Evolutionary conservation across 2,113 vertebrate genomes (phyloP), one percentile per base, ranked within the genome.

Genomic region (Oreochromis aureus): DNA sequence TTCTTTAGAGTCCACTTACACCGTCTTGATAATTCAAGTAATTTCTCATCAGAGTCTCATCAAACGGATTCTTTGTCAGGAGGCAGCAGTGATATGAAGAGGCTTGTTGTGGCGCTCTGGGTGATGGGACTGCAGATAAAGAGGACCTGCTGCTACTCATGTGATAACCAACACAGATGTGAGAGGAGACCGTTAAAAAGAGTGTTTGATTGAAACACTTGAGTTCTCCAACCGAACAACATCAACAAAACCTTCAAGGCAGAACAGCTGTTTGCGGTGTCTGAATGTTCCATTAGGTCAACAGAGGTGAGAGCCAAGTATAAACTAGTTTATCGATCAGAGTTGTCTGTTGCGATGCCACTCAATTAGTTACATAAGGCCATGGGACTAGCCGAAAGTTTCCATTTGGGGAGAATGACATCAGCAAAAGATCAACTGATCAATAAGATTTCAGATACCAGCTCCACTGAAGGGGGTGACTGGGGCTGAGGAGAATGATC

Each of bases 361-460:
- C 36, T 80, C 59, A 16, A 63, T 82, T 24, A 63, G 55, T 85
- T 87, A 83, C 22, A 41, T 83, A 91, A 91, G 63, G 16, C 86
- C 83, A 84, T 4, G 80, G 18, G 55, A 56, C 46, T 12, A 44
- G 41, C 81, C 54, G 56, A 41, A 61, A 83, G 53, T 91, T 89
- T 91, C 86, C 59, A 84, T 44, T 88, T 34, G 22, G 66, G 66
- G 22, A 56, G 58, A 59, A 84, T 71, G 32, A 89, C 88, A 89
- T 89, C 53, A 93, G 85, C 82, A 81, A 82, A 86, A 73, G 53
- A 90, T 80, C 53, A 82, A 78, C 51, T 80, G 73, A 66, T 87
- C 84, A 81, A 88, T 91, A 39, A 44, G 1, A 30, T 19, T 12
- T 76, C 48, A 76, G 59, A 66, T 51, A 41, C 71, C 53, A 58